These are phyloP conservation scores for Sarcoramphus papa DNA, from an alignment of 2,797 vertebrate species.

Conservation along the genomic window DNA sequence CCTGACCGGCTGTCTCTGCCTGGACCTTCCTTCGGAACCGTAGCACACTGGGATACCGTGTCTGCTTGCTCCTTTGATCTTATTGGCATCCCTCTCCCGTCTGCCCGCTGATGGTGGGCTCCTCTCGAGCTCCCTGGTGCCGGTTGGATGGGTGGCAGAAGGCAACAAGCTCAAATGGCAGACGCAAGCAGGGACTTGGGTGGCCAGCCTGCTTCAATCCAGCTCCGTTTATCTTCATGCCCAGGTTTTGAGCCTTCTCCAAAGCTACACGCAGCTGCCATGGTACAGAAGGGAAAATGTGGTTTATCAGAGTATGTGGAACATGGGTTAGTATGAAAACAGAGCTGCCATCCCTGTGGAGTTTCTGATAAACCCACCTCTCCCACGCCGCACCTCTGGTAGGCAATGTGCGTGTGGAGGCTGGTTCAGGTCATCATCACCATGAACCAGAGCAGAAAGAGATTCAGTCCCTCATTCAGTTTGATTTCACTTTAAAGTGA, in stretches of 20 bases:
- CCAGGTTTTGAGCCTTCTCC: background rate
- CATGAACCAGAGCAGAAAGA: background rate
- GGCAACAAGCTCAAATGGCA: rapidly evolving
- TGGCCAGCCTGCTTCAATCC: background rate
- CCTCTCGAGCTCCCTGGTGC: background rate
- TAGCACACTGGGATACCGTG: too few species aligned
- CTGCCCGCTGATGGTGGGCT: background rate
- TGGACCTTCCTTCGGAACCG: background rate
- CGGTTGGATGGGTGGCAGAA: background rate
- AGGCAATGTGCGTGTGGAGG: rapidly evolving
- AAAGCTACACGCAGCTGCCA: background rate
- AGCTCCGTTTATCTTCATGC: background rate
- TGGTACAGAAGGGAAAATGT: background rate
- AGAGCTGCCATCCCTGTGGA: background rate
- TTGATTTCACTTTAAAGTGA: background rate
- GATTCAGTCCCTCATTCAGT: background rate
- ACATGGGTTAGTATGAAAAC: rapidly evolving
- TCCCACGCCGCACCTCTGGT: rapidly evolving
- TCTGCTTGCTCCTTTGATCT: background rate
- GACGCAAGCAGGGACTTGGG: background rate
- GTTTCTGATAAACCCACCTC: background rate
- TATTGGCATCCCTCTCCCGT: rapidly evolving
- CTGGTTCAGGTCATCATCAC: background rate
- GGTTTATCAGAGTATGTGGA: rapidly evolving
- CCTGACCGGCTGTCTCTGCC: background rate